Percentiles rank a stretch among this genome's conserved stretches.
These are phyloP conservation scores for Macaca mulatta DNA, from an alignment of 2,113 vertebrate species.

Conservation along the genomic window DNA sequence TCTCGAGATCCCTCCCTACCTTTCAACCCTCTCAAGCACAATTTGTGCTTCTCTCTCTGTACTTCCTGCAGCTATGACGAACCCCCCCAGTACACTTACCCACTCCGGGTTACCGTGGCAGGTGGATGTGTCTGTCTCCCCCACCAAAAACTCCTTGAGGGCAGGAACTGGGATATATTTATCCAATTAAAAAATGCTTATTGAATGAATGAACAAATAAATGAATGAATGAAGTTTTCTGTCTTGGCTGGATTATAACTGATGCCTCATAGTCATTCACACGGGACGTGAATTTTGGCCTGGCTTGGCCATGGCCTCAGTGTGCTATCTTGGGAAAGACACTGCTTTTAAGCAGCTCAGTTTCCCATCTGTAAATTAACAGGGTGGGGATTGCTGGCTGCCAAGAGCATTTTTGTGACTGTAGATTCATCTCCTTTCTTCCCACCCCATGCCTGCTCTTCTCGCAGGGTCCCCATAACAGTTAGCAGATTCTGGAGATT, in stretches of 20 bases:
- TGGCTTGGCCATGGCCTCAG: rapidly evolving
- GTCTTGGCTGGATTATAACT: not conserved
- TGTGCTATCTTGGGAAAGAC: not conserved
- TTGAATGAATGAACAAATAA: not conserved
- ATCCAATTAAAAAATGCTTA: not conserved
- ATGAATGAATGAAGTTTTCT: not conserved
- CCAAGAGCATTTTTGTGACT: not conserved
- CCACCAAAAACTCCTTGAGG: not conserved
- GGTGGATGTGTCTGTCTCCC: not conserved
- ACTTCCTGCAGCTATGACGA: not conserved
- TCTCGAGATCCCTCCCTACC: too few species aligned
- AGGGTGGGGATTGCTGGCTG: not conserved
- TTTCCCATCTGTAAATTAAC: not conserved
- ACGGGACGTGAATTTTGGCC: not conserved
- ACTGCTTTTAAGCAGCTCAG: not conserved
- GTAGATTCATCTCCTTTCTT: not conserved
- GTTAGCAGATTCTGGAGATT: not conserved
- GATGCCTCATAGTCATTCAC: too few species aligned
- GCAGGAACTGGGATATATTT: not conserved
- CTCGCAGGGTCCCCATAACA: not conserved
- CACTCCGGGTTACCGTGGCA: not conserved
- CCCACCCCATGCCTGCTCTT: rapidly evolving
- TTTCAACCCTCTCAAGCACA: not conserved
- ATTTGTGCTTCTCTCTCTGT: not conserved
- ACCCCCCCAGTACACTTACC: not conserved